Base-by-base conservation (phyloP, 2,888 invertebrate species). In the Platycheirus albimanus region DNA sequence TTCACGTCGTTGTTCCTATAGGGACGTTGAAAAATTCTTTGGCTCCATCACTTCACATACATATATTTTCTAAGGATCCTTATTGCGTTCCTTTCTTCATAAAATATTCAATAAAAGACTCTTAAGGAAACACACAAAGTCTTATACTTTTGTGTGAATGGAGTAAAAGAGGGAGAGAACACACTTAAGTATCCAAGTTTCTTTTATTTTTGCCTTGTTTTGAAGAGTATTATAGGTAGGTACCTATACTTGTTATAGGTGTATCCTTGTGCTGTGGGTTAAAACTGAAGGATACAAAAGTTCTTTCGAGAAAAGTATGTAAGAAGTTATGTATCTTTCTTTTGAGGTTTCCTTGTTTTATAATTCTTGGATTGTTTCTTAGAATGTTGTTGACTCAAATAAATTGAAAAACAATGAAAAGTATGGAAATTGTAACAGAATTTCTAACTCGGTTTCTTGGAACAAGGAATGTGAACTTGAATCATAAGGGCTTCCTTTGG, bases 101-200 rank as follows among this genome's bases (percentile, higher is more conserved):
- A 69, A 75, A 64, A 64, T 80, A 80, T 80, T 70, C 76, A 76
- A 80, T 80, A 45, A 64, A 80, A 69, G 45, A 10, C 45, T 47
- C 66, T 52, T 72, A 71, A 67, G 49, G 15, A 33, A 38, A 19
- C 33, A 67, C 74, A 49, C 28, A 51, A 61, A 45, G 36, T 58
- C 58, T 41, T 33, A 30, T 54, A 41, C 43, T 19, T 52, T 24
- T 41, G 11, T 58, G 24, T 24, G 24, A 10, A 11, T 7, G 15
- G 28, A 8, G 30, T 51, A 13, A 20, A n/a, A n/a, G n/a, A n/a
- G n/a, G n/a, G n/a, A n/a, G n/a, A n/a, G 13, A 38, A 38, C 15
- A 13, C 28, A 6, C 58, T 58, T 58, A 58, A 41, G 36, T 20
- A 36, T 54, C 20, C 54, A 54, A 36, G 36, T 7, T n/a, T n/a